Conservation (phyloP, 2,888 invertebrate species). For the Clanis bilineata region DNA sequence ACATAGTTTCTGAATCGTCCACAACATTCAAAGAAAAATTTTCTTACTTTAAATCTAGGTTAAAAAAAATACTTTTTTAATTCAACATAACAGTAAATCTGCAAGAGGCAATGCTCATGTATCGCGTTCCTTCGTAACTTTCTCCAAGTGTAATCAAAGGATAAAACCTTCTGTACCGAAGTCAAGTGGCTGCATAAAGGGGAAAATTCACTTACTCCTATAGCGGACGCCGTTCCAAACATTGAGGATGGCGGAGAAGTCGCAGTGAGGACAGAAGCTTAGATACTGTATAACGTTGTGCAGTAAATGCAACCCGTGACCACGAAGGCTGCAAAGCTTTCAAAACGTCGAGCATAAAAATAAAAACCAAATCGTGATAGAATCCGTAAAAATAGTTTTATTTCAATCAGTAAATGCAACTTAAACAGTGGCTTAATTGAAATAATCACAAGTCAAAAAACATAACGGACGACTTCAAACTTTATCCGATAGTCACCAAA, state of each 20-base stretch:
- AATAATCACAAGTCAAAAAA: too few relatives aligned
- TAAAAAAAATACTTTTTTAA: not conserved
- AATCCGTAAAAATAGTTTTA: too few relatives aligned
- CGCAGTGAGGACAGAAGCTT: conserved; percentile 34
- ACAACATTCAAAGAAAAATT: too few relatives aligned
- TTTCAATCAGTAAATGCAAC: too few relatives aligned
- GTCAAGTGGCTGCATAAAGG: conserved; percentile 70
- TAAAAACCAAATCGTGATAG: too few relatives aligned
- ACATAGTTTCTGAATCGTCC: too few relatives aligned
- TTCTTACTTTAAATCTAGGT: not conserved
- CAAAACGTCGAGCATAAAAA: too few relatives aligned
- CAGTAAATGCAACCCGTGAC: not conserved
- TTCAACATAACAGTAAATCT: not conserved
- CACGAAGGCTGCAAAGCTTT: too few relatives aligned
- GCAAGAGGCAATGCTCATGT: conserved; percentile 55
- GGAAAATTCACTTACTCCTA: conserved; percentile 75
- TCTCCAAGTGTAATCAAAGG: conserved; percentile 68
- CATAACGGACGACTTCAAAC: too few relatives aligned
- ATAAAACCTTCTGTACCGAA: conserved; percentile 64
- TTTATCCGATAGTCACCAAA: too few relatives aligned
- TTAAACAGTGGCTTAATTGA: too few relatives aligned
- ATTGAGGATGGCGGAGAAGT: conserved; percentile 46
- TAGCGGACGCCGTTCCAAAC: conserved; percentile 68
- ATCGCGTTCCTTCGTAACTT: conserved; percentile 48
- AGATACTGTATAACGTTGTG: conserved; percentile 24